Base-by-base conservation (phyloP, 92 coral and sea anemone genomes). In the Siderastrea siderea region DNA sequence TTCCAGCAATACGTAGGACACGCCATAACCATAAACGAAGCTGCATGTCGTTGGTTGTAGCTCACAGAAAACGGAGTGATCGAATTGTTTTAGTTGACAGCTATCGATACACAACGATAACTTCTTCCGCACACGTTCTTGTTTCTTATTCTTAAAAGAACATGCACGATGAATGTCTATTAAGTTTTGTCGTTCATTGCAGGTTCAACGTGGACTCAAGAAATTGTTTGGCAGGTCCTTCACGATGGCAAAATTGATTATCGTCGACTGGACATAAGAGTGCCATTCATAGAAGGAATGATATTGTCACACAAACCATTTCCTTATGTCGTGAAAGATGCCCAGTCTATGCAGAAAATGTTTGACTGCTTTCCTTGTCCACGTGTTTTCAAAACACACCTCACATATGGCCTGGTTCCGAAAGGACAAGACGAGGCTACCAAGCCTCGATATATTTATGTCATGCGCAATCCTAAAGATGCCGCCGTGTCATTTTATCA, bases 121-220 rank as follows among this genome's bases (percentile, higher is more conserved):
- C 38, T 26, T 26, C 38, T 26, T 26, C 38, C 38, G 38, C 38
- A 26, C 38, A 26, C 38, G 38, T 26, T 26, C 38, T 26, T 26
- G 38, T 26, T 26, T 0, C 38, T 26, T 26, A 26, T 26, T 26
- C 38, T 26, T 26, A 26, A 26, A 26, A 26, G 38, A 26, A 26
- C 38, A 26, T 26, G 38, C 38, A 26, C 38, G 38, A 26, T 26
- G 38, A 26, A 26, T 26, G 38, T 26, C 38, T 11, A 4, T 4
- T 19, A 11, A 16, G 67, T 62, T 62, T 11, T 16, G 14, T 0
- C n/a, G 12, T 9, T 53, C 51, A 78, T 78, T 55, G 61, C 73
- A 86, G 90, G 90, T 7, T 78, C 90, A n/a, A 87, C 86, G 17
- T 87, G 90, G 90, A 70, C 72, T 47, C 43, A 58, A 66, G 90